A percentile compares a stretch with the other conserved stretches of the same genome.
Conservation (phyloP, 2,888 invertebrate genomes). For the Torymus texanus region DNA sequence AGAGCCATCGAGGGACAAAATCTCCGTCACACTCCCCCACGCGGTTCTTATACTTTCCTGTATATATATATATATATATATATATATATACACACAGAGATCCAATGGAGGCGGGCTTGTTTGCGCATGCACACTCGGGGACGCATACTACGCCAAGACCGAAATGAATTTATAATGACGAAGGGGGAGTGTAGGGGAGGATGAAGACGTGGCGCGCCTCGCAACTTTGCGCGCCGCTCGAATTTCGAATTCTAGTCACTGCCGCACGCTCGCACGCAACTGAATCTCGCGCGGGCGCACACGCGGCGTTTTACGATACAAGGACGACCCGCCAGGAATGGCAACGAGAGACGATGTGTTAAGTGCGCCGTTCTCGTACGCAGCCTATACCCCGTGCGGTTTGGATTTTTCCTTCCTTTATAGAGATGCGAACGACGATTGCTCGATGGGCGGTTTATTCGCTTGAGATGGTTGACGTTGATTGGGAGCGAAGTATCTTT, state of each 20-base stretch:
- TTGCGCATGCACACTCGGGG: neutral
- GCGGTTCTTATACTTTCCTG: too few relatives aligned
- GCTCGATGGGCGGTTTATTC: too few relatives aligned
- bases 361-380: neutral
- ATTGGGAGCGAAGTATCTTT: too few relatives aligned
- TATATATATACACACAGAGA: too few relatives aligned
- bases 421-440: too few relatives aligned
- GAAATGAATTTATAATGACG: conserved; percentile 23
- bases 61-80: too few relatives aligned
- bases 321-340: conserved; percentile 10
- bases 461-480: too few relatives aligned
- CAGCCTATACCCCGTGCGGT: too few relatives aligned
- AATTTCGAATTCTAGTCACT: conserved; percentile 20
- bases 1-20: too few relatives aligned
- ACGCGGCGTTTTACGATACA: conserved; percentile 13
- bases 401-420: too few relatives aligned
- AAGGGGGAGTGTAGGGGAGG: neutral
- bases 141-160: neutral
- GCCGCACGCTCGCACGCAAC: neutral
- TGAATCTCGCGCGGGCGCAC: too few relatives aligned
- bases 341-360: conserved; percentile 22
- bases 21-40: too few relatives aligned
- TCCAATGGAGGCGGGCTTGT: neutral
- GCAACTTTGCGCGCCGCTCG: neutral
- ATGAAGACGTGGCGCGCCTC: conserved; percentile 2